Percentiles rank a stretch among this genome's conserved stretches.
phyloP scores from a whole-genome alignment of 2,113 vertebrate genomes.

The Pampusana beccarii region DNA sequence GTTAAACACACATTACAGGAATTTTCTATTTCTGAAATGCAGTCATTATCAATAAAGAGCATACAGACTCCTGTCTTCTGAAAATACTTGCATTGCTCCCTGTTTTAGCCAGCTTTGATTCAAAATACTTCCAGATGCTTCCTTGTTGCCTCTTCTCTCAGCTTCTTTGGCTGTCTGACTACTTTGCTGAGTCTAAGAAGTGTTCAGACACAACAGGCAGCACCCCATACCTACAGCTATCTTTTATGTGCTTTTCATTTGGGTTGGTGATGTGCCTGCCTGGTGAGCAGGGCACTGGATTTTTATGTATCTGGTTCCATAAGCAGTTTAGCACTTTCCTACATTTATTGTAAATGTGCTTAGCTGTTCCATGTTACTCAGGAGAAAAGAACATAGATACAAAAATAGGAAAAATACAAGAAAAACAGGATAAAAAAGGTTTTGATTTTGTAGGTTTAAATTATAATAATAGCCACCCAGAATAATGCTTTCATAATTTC shows the following conservation, averaged over 20 bases:
- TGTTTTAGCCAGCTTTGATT: background rate
- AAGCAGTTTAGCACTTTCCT: background rate
- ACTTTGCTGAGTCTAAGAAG: background rate
- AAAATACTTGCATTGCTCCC: background rate
- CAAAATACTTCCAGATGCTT: background rate
- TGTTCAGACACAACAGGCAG: background rate
- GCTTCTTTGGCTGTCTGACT: background rate
- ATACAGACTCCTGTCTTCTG: background rate
- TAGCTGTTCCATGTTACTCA: background rate
- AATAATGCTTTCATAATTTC: background rate
- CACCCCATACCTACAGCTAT: background rate
- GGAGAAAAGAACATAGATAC: background rate
- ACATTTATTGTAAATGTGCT: background rate
- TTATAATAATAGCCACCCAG: background rate
- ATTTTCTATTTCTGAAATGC: background rate
- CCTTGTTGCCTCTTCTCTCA: background rate
- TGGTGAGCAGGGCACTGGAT: background rate
- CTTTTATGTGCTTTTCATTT: background rate
- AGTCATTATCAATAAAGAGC: background rate
- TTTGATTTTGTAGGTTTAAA: background rate
- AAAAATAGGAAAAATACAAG: background rate
- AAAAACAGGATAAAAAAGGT: background rate
- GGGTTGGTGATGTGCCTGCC: background rate
- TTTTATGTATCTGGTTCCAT: background rate
- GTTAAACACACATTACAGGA: background rate